Evolutionary conservation across 2,797 vertebrate species (phyloP).

Genomic region (Alauda arvensis): DNA sequence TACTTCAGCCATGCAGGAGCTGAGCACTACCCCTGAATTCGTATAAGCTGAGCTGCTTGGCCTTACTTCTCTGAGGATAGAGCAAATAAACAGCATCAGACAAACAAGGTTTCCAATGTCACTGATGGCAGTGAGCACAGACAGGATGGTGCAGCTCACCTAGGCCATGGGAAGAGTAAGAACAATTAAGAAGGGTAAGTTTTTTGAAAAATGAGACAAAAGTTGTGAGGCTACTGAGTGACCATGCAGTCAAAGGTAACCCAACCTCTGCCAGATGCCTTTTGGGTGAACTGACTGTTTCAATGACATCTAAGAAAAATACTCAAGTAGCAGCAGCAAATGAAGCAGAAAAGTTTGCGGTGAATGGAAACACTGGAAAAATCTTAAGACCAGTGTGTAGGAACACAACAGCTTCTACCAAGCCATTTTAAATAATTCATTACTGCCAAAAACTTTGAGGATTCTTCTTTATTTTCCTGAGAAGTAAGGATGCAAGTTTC

Average conservation of each 20-base stretch:
- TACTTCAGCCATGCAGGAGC: not conserved
- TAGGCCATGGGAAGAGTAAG: not conserved
- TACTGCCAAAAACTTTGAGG: not conserved
- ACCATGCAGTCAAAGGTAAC: not conserved
- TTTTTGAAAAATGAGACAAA: not conserved
- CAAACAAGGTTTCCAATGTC: not conserved
- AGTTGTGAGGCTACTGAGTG: not conserved
- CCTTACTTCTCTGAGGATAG: not conserved
- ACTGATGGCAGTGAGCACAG: not conserved
- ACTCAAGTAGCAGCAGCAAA: not conserved
- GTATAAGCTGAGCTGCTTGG: not conserved
- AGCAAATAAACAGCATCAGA: not conserved
- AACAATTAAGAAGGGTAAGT: not conserved
- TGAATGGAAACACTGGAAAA: not conserved
- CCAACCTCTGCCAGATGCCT: not conserved
- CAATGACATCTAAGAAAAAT: not conserved
- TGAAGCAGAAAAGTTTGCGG: not conserved
- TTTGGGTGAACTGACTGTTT: not conserved
- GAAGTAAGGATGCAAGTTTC: not conserved
- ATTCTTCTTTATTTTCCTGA: not conserved
- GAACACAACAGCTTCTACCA: not conserved
- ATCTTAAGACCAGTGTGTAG: not conserved
- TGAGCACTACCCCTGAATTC: not conserved
- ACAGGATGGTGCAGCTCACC: not conserved
- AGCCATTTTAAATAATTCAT: not conserved